phyloP scores from a whole-genome alignment of 1,140 invertebrate species.

The Leptopilina clavipes region DNA sequence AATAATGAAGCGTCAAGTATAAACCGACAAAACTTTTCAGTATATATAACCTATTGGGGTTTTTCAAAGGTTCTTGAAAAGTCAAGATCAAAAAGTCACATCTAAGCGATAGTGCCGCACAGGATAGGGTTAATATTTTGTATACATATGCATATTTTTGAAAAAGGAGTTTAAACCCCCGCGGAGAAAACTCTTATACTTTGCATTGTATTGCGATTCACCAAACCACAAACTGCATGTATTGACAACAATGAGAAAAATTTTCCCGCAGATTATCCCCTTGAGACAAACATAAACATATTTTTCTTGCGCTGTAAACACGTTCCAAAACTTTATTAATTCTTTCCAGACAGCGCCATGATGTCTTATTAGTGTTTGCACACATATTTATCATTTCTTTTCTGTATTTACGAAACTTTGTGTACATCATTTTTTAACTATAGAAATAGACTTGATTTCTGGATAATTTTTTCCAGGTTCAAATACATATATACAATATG shows the following conservation, averaged over 20 bases:
- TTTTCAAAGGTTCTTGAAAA: background rate
- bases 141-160: background rate
- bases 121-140: constrained; percentile 23
- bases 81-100: constrained; percentile 38
- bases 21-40: constrained; percentile 31
- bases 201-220: background rate
- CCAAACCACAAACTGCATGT: background rate
- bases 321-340: constrained; percentile 24
- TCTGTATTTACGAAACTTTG: background rate
- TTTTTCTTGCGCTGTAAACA: constrained; percentile 6
- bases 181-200: background rate
- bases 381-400: background rate
- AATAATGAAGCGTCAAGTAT: constrained; percentile 44
- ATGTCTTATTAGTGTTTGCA: background rate
- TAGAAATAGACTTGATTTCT: too few relatives aligned
- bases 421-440: too few relatives aligned
- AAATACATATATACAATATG: too few relatives aligned
- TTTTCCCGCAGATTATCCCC: constrained; percentile 31
- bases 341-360: background rate
- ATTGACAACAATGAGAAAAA: background rate
- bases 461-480: too few relatives aligned
- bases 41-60: background rate
- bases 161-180: background rate
- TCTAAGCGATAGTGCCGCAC: constrained; percentile 37
- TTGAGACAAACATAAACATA: constrained; percentile 26